A percentile compares a stretch with the other conserved stretches of the same genome.
These are phyloP conservation scores for Cheilosia grossa DNA, from an alignment of 2,888 invertebrate species.

Conservation along the genomic window DNA sequence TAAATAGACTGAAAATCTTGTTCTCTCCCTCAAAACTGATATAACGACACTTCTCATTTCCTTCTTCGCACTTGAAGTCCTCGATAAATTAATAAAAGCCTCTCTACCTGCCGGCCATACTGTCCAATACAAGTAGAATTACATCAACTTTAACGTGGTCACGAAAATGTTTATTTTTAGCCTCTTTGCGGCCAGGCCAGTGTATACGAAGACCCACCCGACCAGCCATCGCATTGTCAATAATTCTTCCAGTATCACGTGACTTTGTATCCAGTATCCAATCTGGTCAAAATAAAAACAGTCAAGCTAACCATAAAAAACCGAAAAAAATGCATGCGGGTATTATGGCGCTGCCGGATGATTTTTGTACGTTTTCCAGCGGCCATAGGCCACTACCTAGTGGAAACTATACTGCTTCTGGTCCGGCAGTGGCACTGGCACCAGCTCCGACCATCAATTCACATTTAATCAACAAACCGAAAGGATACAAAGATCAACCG, in stretches of 20 bases:
- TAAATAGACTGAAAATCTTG: too few species aligned
- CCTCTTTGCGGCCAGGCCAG: conserved; percentile 23
- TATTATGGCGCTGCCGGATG: conserved; percentile 27
- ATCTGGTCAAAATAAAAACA: conserved; percentile 34
- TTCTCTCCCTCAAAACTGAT: too few species aligned
- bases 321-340: conserved; percentile 17
- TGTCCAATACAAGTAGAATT: neutral
- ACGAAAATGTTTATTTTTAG: conserved; percentile 55
- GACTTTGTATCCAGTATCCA: conserved; percentile 28
- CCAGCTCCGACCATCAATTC: conserved; percentile 58
- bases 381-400: conserved; percentile 17
- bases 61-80: too few species aligned
- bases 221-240: conserved; percentile 54
- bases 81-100: neutral
- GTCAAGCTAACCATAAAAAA: neutral
- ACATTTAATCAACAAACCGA: conserved; percentile 69
- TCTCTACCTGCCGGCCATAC: conserved; percentile 1
- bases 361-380: conserved; percentile 27
- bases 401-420: conserved; percentile 14
- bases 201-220: neutral
- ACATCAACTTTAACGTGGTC: conserved; percentile 18
- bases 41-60: too few species aligned
- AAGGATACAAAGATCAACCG: conserved; percentile 70
- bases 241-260: conserved; percentile 60
- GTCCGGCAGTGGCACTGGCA: conserved; percentile 12